Conservation (phyloP, 2,888 invertebrate species). For the Eubasilissa splendida region DNA sequence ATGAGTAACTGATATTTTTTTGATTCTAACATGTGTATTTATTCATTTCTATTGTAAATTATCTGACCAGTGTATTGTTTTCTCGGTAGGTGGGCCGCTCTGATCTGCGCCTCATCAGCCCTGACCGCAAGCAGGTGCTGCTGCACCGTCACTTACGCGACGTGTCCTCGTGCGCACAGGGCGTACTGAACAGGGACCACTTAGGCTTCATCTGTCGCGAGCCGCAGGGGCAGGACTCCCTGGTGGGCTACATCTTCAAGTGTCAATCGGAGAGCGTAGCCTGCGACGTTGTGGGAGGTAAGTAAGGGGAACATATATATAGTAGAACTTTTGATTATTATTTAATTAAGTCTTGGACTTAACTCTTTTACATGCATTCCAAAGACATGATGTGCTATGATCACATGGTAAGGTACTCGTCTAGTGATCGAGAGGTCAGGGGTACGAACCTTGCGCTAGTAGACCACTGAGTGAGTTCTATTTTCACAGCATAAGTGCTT, state of each 20-base stretch:
- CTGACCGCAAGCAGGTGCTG: conserved; percentile 91
- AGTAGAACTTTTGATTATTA: no score
- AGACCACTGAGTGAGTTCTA: no score
- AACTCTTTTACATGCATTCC: no score
- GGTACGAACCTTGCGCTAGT: no score
- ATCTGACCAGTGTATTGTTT: background rate
- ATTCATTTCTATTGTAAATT: conserved; percentile 1
- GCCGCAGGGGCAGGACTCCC: conserved; percentile 66
- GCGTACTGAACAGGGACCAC: conserved; percentile 85
- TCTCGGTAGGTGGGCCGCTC: conserved; percentile 81
- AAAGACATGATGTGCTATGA: no score
- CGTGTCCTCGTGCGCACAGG: conserved; percentile 90
- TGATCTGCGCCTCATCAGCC: conserved; percentile 92
- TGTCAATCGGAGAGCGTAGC: conserved; percentile 83
- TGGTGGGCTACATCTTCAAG: conserved; percentile 85
- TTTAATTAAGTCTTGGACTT: no score
- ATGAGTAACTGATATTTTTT: no score
- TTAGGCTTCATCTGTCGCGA: conserved; percentile 97
- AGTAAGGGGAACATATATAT: conserved; percentile 38
- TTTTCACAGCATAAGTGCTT: no score
- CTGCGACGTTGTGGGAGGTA: conserved; percentile 84
- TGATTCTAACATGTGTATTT: background rate
- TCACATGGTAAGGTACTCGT: no score
- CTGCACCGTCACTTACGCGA: conserved; percentile 91
- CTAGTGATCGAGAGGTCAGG: no score